A percentile compares a stretch with the other conserved stretches of the same genome.
Conservation (phyloP, 2,888 invertebrate species). For the Aporophyla nigra region DNA sequence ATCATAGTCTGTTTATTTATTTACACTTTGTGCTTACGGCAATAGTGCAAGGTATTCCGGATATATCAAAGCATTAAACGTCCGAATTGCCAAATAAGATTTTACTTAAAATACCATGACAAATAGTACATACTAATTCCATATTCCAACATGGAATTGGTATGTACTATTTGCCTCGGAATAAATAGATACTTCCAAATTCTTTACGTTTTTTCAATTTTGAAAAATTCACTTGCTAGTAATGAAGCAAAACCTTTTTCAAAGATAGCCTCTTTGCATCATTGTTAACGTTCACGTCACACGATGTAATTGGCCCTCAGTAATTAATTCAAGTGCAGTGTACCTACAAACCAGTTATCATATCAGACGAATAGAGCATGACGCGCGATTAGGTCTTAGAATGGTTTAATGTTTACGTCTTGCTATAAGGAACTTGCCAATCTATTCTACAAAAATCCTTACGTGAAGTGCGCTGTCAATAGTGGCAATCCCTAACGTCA, state of each 20-base stretch:
- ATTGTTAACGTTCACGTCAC: conserved; percentile 1
- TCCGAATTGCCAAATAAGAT: no score
- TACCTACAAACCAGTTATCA: conserved; percentile 42
- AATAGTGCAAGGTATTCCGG: not conserved
- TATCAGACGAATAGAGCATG: conserved; percentile 41
- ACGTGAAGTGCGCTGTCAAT: not conserved
- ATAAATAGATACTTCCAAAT: not conserved
- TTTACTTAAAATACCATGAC: no score
- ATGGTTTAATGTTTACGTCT: conserved; percentile 3
- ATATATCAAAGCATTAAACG: not conserved
- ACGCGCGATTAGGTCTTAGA: conserved; percentile 12
- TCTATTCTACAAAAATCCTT: not conserved
- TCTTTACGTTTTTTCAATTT: no score
- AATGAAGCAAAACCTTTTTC: not conserved
- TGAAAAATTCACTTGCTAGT: not conserved
- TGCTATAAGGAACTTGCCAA: not conserved
- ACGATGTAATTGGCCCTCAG: conserved; percentile 29
- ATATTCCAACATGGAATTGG: not conserved
- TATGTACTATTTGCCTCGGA: no score
- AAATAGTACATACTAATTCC: no score
- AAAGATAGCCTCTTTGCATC: not conserved
- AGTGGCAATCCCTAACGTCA: not conserved
- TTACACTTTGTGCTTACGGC: no score
- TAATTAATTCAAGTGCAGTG: conserved; percentile 43
- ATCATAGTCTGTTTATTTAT: conserved; percentile 22